Percentiles rank a stretch among this genome's conserved stretches.
Evolutionary conservation across 2,797 vertebrate genomes (phyloP).

Genomic region (Vespertilio murinus): DNA sequence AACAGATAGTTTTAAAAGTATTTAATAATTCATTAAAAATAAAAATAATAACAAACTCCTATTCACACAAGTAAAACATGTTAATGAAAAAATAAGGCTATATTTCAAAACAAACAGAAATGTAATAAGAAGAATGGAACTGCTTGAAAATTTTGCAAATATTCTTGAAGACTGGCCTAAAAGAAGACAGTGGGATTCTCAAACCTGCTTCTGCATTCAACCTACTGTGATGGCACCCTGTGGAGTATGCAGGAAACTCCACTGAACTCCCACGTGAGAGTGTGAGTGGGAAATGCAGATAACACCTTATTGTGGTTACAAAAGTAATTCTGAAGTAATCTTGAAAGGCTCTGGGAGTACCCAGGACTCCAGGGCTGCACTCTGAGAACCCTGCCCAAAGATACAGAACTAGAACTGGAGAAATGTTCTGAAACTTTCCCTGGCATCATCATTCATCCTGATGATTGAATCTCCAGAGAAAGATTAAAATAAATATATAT

Average conservation of each 20-base stretch:
- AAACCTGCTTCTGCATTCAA: background rate
- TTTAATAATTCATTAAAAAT: background rate
- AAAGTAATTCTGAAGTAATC: background rate
- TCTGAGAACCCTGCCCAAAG: background rate
- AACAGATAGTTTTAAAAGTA: background rate
- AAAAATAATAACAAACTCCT: background rate
- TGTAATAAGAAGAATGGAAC: background rate
- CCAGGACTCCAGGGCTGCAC: background rate
- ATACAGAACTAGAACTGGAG: background rate
- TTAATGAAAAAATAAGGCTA: background rate
- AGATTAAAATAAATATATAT: too few relatives aligned
- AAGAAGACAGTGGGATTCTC: background rate
- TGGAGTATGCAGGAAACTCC: background rate
- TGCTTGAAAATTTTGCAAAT: background rate
- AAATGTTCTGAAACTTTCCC: background rate
- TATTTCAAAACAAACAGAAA: background rate
- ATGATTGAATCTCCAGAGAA: constrained; percentile 16
- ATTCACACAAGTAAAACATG: background rate
- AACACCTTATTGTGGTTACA: background rate
- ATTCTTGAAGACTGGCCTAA: background rate
- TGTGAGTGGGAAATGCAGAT: background rate
- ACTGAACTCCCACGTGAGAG: background rate
- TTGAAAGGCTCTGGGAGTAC: background rate
- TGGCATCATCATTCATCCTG: constrained; percentile 24
- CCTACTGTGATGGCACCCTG: background rate